Conservation (phyloP, 2,113 vertebrate species). For the Cnemophilus loriae region DNA sequence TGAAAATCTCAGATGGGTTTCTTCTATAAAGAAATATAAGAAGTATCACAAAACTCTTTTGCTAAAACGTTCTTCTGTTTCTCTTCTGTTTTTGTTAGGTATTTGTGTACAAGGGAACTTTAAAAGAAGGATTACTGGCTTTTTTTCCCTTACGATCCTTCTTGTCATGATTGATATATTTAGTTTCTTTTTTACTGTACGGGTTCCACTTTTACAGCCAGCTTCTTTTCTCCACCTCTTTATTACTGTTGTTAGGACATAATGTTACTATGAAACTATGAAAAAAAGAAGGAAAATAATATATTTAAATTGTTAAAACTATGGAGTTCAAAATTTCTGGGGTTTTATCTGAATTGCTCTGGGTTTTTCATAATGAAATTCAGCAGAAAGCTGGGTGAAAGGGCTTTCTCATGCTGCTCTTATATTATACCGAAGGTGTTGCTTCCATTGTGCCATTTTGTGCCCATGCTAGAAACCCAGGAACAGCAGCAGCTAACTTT, state of each 20-base stretch:
- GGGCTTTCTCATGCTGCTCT: background rate
- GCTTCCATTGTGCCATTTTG: background rate
- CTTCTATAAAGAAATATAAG: background rate
- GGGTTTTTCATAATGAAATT: background rate
- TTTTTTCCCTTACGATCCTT: background rate
- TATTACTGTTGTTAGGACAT: background rate
- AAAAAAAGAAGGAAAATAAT: background rate
- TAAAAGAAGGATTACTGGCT: background rate
- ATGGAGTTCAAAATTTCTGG: background rate
- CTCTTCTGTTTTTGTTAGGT: background rate
- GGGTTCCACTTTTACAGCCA: background rate
- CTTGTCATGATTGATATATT: background rate
- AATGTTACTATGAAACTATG: background rate
- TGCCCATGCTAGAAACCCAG: background rate
- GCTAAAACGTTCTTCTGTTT: background rate
- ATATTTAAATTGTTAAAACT: background rate
- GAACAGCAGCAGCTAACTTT: background rate
- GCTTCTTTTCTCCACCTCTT: background rate
- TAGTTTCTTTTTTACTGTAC: background rate
- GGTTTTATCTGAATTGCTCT: background rate
- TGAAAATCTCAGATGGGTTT: background rate
- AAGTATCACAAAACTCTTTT: background rate
- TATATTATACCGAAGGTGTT: background rate
- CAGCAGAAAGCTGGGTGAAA: background rate
- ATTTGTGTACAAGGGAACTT: background rate